A percentile compares a stretch with the other conserved stretches of the same genome.
phyloP scores from a whole-genome alignment of 2,113 vertebrate genomes.

The Coptodon bakossiorum region DNA sequence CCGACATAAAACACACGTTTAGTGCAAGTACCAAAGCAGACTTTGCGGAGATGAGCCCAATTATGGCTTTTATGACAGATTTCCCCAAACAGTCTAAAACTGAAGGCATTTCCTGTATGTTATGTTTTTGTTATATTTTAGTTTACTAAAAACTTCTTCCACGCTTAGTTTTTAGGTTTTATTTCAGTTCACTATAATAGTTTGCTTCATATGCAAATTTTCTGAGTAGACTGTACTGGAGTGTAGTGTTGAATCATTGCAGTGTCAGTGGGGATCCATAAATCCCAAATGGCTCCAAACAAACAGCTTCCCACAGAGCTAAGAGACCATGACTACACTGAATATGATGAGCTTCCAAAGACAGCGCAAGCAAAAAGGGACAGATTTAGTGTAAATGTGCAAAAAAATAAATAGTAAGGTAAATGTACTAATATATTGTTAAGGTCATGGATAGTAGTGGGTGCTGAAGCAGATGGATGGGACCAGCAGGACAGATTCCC shows the following conservation, averaged over 20 bases:
- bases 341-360: not conserved
- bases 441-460: not conserved
- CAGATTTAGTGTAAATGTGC: not conserved
- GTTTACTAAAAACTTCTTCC: not conserved
- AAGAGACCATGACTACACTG: not conserved
- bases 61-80: not conserved
- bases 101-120: not conserved
- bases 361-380: fast-evolving
- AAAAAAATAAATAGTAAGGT: not conserved
- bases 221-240: not conserved
- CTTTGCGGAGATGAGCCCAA: not conserved
- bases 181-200: not conserved
- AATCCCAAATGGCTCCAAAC: not conserved
- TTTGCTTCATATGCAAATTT: not conserved
- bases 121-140: not conserved
- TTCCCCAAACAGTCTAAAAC: not conserved
- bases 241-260: not conserved
- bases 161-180: not conserved
- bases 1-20: not conserved
- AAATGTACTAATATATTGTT: not conserved
- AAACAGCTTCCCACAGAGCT: not conserved
- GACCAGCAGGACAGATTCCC: not conserved
- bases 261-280: not conserved
- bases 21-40: not conserved
- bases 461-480: not conserved